Conservation (phyloP, 2,888 invertebrate species). For the Nipponacmea schrenckii region DNA sequence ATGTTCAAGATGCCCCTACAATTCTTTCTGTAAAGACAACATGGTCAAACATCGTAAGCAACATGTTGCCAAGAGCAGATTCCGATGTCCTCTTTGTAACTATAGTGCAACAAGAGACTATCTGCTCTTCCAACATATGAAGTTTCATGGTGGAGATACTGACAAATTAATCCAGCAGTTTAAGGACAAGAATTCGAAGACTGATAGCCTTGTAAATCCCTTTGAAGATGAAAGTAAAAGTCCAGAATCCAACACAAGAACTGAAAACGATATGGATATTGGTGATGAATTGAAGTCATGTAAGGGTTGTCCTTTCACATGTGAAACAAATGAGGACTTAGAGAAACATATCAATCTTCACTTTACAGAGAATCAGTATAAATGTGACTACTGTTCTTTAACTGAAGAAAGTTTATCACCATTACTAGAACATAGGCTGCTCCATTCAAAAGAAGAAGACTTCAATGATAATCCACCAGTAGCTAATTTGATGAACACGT, state of each 20-base stretch:
- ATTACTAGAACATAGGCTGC: slow-evolving; percentile 45
- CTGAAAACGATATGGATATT: slow-evolving; percentile 26
- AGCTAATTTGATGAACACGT: slow-evolving; percentile 36
- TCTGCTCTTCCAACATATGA: slow-evolving; percentile 50
- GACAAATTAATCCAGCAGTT: slow-evolving; percentile 15
- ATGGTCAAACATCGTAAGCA: slow-evolving; percentile 53
- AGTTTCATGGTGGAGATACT: slow-evolving; percentile 41
- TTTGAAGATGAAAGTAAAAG: slow-evolving; percentile 27
- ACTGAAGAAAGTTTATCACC: slow-evolving; percentile 42
- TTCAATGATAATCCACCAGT: slow-evolving; percentile 39
- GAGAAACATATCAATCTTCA: slow-evolving; percentile 48
- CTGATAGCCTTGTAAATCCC: slow-evolving; percentile 45
- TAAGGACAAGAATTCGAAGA: slow-evolving; percentile 36
- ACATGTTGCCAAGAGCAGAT: slow-evolving; percentile 47
- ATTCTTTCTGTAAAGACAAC: slow-evolving; percentile 47
- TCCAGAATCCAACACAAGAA: slow-evolving; percentile 30
- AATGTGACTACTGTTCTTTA: slow-evolving; percentile 50
- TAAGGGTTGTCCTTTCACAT: slow-evolving; percentile 48
- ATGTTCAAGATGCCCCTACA: slow-evolving; percentile 51
- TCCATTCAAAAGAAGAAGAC: slow-evolving; percentile 45
- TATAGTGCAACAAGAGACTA: slow-evolving; percentile 49
- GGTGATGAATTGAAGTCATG: slow-evolving; percentile 38
- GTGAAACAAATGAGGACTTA: slow-evolving; percentile 44
- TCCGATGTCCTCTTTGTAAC: slow-evolving; percentile 50
- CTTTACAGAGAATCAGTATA: slow-evolving; percentile 35